A percentile compares a stretch with the other conserved stretches of the same genome.
phyloP scores from a whole-genome alignment of 2,888 invertebrate genomes.

The Suillia variegata region DNA sequence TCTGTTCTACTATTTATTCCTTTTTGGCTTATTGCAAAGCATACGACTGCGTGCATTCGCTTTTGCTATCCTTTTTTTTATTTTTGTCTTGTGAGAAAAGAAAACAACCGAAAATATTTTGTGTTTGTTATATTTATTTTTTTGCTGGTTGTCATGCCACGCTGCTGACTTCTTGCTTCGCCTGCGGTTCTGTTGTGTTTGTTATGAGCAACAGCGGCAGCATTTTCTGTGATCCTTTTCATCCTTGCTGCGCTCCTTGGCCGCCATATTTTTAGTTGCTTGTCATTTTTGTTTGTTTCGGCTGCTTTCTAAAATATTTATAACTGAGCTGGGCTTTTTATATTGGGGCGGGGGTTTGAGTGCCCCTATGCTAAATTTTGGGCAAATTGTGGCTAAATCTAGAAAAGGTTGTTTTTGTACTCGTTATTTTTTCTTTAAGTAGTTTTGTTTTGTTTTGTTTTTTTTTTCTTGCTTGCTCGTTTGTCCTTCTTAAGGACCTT shows the following conservation, averaged over 20 bases:
- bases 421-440: not conserved
- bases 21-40: constrained; percentile 8
- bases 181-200: constrained; percentile 9
- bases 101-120: too few relatives aligned
- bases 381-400: not conserved
- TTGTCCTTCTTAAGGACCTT: too few relatives aligned
- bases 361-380: not conserved
- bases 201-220: constrained; percentile 14
- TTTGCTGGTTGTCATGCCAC: constrained; percentile 13
- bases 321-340: constrained; percentile 7
- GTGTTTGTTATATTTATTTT: constrained; percentile 16
- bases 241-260: too few relatives aligned
- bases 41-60: constrained; percentile 19
- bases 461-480: not conserved
- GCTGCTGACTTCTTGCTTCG: constrained; percentile 11
- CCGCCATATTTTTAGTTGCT: constrained; percentile 12
- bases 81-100: constrained; percentile 13
- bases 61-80: constrained; percentile 15
- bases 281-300: constrained; percentile 11
- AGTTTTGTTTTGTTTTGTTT: too few relatives aligned
- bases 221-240: constrained; percentile 1
- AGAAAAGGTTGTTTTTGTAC: constrained; percentile 1
- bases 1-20: constrained; percentile 22
- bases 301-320: constrained; percentile 19
- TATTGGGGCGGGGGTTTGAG: not conserved